Evolutionary conservation across 23 tunicate species (phyloP).

Genomic region (Phallusia fumigata): DNA sequence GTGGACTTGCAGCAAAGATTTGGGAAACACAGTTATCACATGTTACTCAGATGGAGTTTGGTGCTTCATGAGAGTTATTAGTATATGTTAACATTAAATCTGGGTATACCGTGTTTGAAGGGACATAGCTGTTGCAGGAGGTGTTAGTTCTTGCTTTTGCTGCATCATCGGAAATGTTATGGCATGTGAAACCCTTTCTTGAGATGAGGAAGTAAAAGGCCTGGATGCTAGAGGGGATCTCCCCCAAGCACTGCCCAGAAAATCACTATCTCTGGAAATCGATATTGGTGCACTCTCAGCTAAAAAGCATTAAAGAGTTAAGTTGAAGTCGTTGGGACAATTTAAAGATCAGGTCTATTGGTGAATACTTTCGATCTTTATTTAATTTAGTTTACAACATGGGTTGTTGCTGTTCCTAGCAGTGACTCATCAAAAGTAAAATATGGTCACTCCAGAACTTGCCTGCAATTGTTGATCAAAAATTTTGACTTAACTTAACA

Average conservation of each 20-base stretch:
- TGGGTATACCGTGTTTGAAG: constrained; percentile 22
- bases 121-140: constrained; percentile 25
- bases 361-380: too few species aligned
- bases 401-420: too few species aligned
- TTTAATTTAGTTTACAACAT: too few species aligned
- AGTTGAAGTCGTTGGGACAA: too few species aligned
- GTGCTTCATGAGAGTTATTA: too few species aligned
- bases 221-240: constrained; percentile 36
- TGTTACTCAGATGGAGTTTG: neutral
- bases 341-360: too few species aligned
- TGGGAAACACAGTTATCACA: neutral
- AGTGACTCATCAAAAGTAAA: too few species aligned
- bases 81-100: too few species aligned
- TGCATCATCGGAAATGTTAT: constrained; percentile 19
- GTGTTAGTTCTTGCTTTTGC: neutral
- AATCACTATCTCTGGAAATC: constrained; percentile 43
- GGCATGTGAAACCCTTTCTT: constrained; percentile 15
- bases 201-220: constrained; percentile 54
- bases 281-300: constrained; percentile 45
- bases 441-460: too few species aligned
- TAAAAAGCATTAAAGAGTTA: neutral
- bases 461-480: too few species aligned
- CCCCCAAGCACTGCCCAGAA: constrained; percentile 61
- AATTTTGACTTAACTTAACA: too few species aligned
- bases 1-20: too few species aligned